Conservation (phyloP, 2,888 invertebrate species). For the Maniola hyperantus region DNA sequence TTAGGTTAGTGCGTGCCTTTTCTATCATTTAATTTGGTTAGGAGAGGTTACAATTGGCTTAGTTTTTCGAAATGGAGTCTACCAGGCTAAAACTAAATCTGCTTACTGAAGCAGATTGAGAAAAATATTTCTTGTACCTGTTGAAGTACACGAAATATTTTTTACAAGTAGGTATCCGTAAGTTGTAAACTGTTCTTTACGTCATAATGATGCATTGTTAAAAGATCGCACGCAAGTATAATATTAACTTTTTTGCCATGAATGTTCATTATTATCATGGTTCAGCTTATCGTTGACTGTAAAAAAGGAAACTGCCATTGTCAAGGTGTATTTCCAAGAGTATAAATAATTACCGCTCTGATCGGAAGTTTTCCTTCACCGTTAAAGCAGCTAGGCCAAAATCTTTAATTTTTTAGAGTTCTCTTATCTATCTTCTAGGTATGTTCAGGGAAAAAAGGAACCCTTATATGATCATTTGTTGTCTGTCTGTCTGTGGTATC, state of each 20-base stretch:
- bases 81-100: not conserved
- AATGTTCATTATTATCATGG: not conserved
- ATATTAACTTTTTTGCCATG: slow-evolving; percentile 11
- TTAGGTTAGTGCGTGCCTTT: no score
- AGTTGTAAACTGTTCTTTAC: not conserved
- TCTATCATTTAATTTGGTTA: no score
- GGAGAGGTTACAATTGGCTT: no score
- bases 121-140: no score
- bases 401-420: not conserved
- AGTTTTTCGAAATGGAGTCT: not conserved
- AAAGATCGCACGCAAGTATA: slow-evolving; percentile 5
- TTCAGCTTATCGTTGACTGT: not conserved
- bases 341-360: not conserved
- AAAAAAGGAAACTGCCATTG: slow-evolving; percentile 12
- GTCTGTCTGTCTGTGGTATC: no score
- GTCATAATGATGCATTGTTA: slow-evolving; percentile 3
- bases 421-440: no score
- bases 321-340: slow-evolving; percentile 7
- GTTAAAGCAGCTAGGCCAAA: not conserved
- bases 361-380: not conserved
- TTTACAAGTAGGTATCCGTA: not conserved
- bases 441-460: no score
- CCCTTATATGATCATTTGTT: no score
- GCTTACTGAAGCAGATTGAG: no score
- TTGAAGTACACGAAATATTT: not conserved